Conservation (phyloP, 2,797 vertebrate genomes). For the Danio albolineatus region DNA sequence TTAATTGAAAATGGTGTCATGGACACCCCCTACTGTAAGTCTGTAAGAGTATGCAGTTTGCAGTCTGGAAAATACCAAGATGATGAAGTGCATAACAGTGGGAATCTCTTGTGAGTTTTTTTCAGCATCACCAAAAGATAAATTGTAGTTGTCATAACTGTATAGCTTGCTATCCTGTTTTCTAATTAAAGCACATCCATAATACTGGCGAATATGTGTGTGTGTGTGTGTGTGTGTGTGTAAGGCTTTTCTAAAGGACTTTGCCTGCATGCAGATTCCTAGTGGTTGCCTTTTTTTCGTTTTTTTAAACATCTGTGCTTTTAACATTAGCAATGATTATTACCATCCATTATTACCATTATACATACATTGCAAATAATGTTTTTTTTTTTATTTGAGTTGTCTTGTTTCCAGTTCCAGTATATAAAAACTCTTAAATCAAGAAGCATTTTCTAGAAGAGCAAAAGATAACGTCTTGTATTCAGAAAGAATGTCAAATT, state of each 20-base stretch:
- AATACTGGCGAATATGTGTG: background rate
- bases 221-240: background rate
- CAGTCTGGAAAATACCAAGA: conserved; percentile 2
- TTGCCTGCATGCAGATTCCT: background rate
- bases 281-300: conserved; percentile 10
- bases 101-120: background rate
- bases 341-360: background rate
- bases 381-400: too few species aligned
- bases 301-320: conserved; percentile 22
- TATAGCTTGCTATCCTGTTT: background rate
- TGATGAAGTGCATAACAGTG: background rate
- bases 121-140: background rate
- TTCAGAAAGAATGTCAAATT: too few species aligned
- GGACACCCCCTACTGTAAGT: too few species aligned
- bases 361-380: too few species aligned
- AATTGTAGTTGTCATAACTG: conserved; percentile 3
- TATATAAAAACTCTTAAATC: too few species aligned
- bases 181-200: conserved; percentile 1
- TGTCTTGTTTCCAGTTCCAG: too few species aligned
- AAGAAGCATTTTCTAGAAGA: too few species aligned
- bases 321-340: background rate
- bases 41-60: background rate
- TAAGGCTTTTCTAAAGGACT: background rate
- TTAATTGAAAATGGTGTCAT: too few species aligned
- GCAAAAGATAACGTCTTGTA: too few species aligned